Percentiles rank a stretch among this genome's conserved stretches.
Conservation (phyloP, 2,888 invertebrate genomes). For the Xylota segnis region DNA sequence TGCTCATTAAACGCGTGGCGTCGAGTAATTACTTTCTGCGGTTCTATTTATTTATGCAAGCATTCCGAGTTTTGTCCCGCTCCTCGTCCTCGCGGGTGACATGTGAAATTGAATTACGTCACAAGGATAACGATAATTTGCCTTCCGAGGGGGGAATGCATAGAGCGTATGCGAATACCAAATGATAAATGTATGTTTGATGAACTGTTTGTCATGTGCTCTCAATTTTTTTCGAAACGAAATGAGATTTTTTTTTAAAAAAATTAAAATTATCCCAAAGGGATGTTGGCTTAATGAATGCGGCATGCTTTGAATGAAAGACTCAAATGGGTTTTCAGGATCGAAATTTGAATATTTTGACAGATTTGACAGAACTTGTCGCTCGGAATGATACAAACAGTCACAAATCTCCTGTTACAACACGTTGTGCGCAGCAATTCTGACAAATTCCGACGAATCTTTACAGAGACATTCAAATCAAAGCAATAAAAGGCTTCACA, state of each 20-base stretch:
- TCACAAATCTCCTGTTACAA: too few species aligned
- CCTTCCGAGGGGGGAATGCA: not conserved
- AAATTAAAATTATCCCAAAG: not conserved
- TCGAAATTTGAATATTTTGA: too few species aligned
- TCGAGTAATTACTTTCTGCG: constrained; percentile 51
- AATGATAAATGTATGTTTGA: constrained; percentile 56
- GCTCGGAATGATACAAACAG: too few species aligned
- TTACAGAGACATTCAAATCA: too few species aligned
- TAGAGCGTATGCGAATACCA: not conserved
- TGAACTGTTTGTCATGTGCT: constrained; percentile 48
- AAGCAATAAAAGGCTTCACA: too few species aligned
- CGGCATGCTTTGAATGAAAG: too few species aligned
- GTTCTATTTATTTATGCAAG: constrained; percentile 34
- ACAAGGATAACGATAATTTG: constrained; percentile 34
- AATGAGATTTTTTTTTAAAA: not conserved
- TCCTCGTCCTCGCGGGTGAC: constrained; percentile 2
- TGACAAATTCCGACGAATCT: too few species aligned
- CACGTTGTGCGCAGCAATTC: too few species aligned
- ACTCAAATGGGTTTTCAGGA: too few species aligned
- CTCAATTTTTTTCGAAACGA: constrained; percentile 6
- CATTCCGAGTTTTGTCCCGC: not conserved
- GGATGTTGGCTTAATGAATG: too few species aligned
- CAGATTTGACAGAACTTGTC: too few species aligned
- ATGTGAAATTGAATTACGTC: constrained; percentile 33
- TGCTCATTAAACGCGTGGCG: constrained; percentile 48